Evolutionary conservation across 2,113 vertebrate genomes (phyloP).

Genomic region (Rhinoderma darwinii): DNA sequence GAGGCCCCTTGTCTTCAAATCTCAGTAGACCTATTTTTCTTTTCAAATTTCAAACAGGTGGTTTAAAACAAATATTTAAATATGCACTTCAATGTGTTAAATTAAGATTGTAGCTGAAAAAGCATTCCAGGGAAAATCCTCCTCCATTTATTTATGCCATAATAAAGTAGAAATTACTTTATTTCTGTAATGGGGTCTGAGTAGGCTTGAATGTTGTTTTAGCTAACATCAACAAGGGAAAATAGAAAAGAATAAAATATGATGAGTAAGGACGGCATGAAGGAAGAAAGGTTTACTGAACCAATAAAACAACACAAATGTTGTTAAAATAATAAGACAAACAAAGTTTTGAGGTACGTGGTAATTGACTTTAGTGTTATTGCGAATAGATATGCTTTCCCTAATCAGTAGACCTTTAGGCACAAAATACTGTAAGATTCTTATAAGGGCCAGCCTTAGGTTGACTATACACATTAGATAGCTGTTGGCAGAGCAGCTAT

Average conservation of each 20-base stretch:
- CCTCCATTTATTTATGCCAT: neutral
- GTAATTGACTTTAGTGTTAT: neutral
- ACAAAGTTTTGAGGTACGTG: neutral
- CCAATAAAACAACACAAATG: neutral
- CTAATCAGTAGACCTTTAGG: too few species aligned
- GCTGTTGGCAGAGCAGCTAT: too few species aligned
- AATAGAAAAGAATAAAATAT: neutral
- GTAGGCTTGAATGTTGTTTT: neutral
- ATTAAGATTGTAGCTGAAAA: neutral
- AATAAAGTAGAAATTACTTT: neutral
- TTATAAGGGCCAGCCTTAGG: too few species aligned
- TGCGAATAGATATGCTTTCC: too few species aligned
- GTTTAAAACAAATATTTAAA: conserved; percentile 32
- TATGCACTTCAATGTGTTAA: conserved; percentile 24
- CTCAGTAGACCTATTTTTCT: conserved; percentile 17
- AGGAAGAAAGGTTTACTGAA: neutral
- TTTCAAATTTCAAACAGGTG: conserved; percentile 38
- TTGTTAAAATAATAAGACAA: neutral
- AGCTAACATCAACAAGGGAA: neutral
- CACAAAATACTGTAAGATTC: too few species aligned
- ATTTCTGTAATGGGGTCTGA: neutral
- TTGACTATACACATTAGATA: too few species aligned
- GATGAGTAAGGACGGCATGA: neutral
- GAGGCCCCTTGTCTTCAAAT: conserved; percentile 4
- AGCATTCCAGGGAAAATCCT: neutral